A percentile compares a stretch with the other conserved stretches of the same genome.
Conservation (phyloP, 1,140 invertebrate species). For the Orius laevigatus region DNA sequence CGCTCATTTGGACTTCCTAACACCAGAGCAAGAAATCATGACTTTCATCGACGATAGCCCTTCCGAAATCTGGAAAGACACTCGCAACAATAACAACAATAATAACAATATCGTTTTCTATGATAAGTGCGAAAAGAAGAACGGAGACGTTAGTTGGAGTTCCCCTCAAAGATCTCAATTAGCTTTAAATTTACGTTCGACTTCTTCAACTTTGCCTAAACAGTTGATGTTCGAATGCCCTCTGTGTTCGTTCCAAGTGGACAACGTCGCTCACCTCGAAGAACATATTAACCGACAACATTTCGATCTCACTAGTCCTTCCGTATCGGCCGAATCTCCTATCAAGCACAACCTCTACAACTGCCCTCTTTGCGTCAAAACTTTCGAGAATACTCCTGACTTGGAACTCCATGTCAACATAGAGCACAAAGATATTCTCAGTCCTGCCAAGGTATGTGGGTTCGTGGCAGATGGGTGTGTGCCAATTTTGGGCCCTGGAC, state of each 20-base stretch:
- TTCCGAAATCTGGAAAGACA: conserved; percentile 21
- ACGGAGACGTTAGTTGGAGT: conserved; percentile 28
- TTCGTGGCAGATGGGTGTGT: no score
- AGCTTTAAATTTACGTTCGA: conserved; percentile 32
- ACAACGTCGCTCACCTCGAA: conserved; percentile 53
- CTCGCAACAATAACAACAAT: conserved; percentile 30
- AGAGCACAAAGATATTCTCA: conserved; percentile 58
- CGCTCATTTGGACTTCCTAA: conserved; percentile 61
- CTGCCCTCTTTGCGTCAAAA: conserved; percentile 55
- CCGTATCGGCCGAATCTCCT: conserved; percentile 36
- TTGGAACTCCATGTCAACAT: conserved; percentile 73
- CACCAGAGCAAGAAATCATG: conserved; percentile 39
- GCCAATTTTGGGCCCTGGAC: no score
- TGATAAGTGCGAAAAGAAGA: conserved; percentile 18
- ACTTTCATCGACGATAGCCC: conserved; percentile 33
- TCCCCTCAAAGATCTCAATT: conserved; percentile 34
- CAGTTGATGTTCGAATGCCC: conserved; percentile 43
- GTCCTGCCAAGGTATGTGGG: conserved; percentile 28
- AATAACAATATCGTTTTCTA: conserved; percentile 27
- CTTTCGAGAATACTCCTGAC: conserved; percentile 55
- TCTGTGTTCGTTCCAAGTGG: conserved; percentile 60
- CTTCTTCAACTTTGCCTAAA: conserved; percentile 28
- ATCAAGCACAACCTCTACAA: conserved; percentile 27
- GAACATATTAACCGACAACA: conserved; percentile 71
- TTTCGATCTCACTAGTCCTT: conserved; percentile 66